Base-by-base conservation (phyloP, 2,113 vertebrate species). In the Tetrao urogallus region DNA sequence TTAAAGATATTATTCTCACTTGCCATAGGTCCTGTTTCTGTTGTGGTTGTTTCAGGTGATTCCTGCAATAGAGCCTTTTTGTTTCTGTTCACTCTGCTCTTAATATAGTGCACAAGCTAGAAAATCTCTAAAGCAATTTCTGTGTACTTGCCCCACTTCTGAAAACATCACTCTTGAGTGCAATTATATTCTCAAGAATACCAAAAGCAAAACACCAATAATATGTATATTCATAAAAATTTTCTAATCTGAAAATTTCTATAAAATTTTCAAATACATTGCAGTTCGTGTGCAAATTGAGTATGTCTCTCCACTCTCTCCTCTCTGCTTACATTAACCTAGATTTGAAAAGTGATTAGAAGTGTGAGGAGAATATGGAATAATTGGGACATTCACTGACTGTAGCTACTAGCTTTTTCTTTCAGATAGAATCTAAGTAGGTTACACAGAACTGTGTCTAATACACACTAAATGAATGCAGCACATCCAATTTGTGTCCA, bases 351-450 rank as follows among this genome's bases (percentile, higher is more conserved):
- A 74, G 7, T 18, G 6, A 19, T 45, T 80, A 67, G 38, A 19
- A 92, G 34, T 88, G 79, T n/a, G 42, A 73, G 71, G 15, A 67
- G 27, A 85, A 57, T 86, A 74, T 15, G 17, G 52, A 89, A 72
- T 42, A 88, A 56, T 18, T 94, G 60, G 58, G 15, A 75, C 22
- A 1, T 95, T 83, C 63, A 45, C 67, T 81, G 56, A 71, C 8
- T 87, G 94, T 54, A 80, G 48, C 56, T 74, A 28, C 36, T n/a
- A 72, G 24, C 60, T 81, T 73, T 96, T 91, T 52, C 42, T 91
- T 92, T 30, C 40, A 42, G 30, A 74, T 74, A 17, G 52, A 47
- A 90, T 88, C 69, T 85, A 73, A 65, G 40, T 56, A 92, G 54
- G 38, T 90, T 92, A 73, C 83, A 47, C 11, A 69, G 74, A 74